Base-by-base conservation (phyloP, 2,888 invertebrate species). In the Drosophila rellima region DNA sequence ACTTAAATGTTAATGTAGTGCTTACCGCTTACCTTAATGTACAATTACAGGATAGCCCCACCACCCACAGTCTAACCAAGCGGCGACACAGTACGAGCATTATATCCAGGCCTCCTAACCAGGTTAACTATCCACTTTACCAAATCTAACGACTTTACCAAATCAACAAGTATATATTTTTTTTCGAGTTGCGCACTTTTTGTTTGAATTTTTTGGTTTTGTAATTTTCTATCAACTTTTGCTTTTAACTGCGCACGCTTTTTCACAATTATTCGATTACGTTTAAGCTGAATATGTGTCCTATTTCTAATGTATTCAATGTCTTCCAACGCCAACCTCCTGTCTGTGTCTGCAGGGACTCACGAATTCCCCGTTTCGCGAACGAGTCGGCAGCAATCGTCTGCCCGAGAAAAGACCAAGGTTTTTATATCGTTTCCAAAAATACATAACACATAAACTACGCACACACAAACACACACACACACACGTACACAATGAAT, bases 351-450 rank as follows among this genome's bases (percentile, higher is more conserved):
- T 80, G 73, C 91, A 94, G 93, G 94, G 94, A 86, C 93, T 94
- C 80, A 94, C 94, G 85, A 96, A 95, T 93, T 97, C 97, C 84
- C 97, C 97, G 88, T 97, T 97, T 94, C 94, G 97, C 91, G 98
- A 97, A 93, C 95, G 97, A 75, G 94, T 97, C 79, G 97, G 97
- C 92, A 97, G 97, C 94, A 97, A 97, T 92, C 95, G 97, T 70
- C 94, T 97, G 90, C 95, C 96, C 80, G 97, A 97, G 92, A 94
- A 95, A 90, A 94, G 97, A 92, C 96, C 97, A 93, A 96, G 97
- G 96, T 96, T 95, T 90, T 92, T 91, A 92, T 90, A 81, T 78
- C 81, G 87, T 78, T 64, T 82, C 80, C 75, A 78, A 76, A 26
- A 56, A 47, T 17, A 55, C 13, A 55, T 17, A 44, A 40, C 40